A percentile compares a stretch with the other conserved stretches of the same genome.
phyloP scores from a whole-genome alignment of 2,888 invertebrate species.

The Chloroclystis v-ata region DNA sequence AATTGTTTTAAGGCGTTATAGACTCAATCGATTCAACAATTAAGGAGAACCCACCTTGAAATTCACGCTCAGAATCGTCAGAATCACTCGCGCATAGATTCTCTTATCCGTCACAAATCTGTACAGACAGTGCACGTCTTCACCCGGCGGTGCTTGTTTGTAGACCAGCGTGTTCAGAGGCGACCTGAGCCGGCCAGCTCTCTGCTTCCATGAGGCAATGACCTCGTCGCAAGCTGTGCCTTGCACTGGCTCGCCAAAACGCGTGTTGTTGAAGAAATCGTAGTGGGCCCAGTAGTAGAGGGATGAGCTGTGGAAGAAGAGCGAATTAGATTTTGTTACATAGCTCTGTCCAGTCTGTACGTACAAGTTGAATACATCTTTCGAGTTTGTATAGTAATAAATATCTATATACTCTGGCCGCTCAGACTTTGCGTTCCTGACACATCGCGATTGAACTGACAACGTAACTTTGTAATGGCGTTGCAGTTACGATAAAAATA shows the following conservation, averaged over 20 bases:
- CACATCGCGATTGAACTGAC: no score
- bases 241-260: conserved; percentile 88
- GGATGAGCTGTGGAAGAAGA: conserved; percentile 80
- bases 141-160: conserved; percentile 84
- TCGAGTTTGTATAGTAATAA: no score
- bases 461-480: no score
- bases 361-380: no score
- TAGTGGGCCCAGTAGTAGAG: conserved; percentile 96
- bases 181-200: conserved; percentile 86
- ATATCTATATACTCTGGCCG: no score
- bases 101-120: conserved; percentile 90
- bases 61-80: conserved; percentile 86
- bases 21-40: no score
- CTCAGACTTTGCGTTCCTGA: no score
- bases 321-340: neutral
- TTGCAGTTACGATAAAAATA: no score
- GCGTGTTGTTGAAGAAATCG: conserved; percentile 94
- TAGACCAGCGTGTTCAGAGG: conserved; percentile 93
- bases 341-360: no score
- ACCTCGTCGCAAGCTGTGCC: conserved; percentile 92
- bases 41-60: conserved; percentile 86
- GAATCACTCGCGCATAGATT: conserved; percentile 87
- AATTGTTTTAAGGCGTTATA: no score
- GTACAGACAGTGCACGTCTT: conserved; percentile 89
- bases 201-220: conserved; percentile 89